phyloP scores from a whole-genome alignment of 2,888 invertebrate genomes.

The Strigamia crassipes region DNA sequence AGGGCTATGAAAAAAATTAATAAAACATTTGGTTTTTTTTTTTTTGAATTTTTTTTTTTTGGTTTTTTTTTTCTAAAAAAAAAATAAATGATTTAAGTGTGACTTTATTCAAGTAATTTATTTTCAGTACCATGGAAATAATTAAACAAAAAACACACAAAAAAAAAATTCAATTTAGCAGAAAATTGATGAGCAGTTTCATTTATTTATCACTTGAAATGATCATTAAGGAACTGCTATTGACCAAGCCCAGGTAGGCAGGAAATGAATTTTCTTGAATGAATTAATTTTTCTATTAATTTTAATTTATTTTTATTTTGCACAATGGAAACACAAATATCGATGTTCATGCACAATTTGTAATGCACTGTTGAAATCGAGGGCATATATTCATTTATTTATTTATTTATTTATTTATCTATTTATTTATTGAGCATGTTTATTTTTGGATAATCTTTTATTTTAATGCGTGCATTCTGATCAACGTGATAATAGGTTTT shows the following conservation, averaged over 20 bases:
- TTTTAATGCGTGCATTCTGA: too few species aligned
- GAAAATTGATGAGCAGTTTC: slow-evolving; percentile 25
- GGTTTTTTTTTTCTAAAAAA: not conserved
- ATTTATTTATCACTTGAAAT: slow-evolving; percentile 8
- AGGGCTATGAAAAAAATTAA: slow-evolving; percentile 27
- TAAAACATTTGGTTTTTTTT: not conserved
- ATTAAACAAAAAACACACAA: not conserved
- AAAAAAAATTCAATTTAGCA: not conserved
- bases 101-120: not conserved
- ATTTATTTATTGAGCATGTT: not conserved
- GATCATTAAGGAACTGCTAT: slow-evolving; percentile 28
- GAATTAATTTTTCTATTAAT: not conserved
- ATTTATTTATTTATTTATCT: too few species aligned
- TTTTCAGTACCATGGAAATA: not conserved
- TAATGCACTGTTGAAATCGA: not conserved
- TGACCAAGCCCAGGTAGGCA: slow-evolving; percentile 33
- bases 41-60: not conserved
- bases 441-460: too few species aligned
- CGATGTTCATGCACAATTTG: slow-evolving; percentile 16
- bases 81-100: not conserved
- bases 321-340: not conserved
- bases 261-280: slow-evolving; percentile 33
- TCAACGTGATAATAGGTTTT: too few species aligned
- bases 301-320: not conserved
- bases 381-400: too few species aligned